These are phyloP conservation scores for Rousettus madagascariensis DNA, from an alignment of 2,797 vertebrate species.

Conservation along the genomic window DNA sequence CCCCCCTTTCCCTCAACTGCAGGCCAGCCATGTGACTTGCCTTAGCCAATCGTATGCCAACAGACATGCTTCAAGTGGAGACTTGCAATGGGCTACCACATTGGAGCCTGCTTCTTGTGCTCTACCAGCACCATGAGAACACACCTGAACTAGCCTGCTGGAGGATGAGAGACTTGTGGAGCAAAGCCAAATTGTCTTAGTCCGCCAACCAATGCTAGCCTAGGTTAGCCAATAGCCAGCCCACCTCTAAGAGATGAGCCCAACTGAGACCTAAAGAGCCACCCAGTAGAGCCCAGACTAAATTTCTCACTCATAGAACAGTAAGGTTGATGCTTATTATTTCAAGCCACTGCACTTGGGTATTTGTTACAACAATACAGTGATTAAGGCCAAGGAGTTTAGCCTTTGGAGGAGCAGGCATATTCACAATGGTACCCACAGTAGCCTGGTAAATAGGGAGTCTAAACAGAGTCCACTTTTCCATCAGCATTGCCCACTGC, in stretches of 20 bases:
- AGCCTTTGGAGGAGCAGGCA: background rate
- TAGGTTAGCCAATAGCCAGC: background rate
- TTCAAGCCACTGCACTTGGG: background rate
- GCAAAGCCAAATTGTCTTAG: background rate
- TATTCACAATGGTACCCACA: background rate
- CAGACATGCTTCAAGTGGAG: background rate
- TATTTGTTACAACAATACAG: background rate
- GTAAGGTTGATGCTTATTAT: background rate
- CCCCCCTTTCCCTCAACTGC: background rate
- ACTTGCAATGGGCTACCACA: background rate
- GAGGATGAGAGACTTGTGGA: background rate
- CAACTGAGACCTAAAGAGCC: background rate
- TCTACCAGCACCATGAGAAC: background rate
- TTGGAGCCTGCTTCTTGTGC: background rate
- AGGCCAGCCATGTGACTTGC: background rate
- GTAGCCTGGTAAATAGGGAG: background rate
- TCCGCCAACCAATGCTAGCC: background rate
- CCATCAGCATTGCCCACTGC: background rate
- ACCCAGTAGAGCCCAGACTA: background rate
- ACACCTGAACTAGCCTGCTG: background rate
- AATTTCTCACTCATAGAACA: background rate
- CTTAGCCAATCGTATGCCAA: background rate
- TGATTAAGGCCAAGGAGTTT: background rate
- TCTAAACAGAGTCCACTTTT: background rate
- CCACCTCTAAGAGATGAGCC: background rate